Base-by-base conservation (phyloP, 1,140 invertebrate genomes). In the Sminthurides bifidus region DNA sequence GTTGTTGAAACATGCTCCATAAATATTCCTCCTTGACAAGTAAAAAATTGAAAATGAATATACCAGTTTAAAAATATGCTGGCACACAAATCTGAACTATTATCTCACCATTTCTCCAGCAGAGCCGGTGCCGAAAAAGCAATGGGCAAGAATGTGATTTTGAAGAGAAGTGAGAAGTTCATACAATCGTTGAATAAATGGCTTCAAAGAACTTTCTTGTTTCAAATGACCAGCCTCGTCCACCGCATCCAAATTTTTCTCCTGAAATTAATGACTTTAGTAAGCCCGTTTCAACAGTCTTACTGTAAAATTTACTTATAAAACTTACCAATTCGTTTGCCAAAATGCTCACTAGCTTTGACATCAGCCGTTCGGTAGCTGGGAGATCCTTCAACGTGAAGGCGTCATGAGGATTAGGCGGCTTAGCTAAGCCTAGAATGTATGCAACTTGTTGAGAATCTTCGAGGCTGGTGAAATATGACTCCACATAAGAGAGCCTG, bases 401-500 rank as follows among this genome's bases (percentile, higher is more conserved):
- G 26, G 27, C 43, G 46, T 65, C 59, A 19, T 53, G 50, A 26
- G 60, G 30, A 27, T 72, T 69, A 2, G 58, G 52, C 8, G 54
- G 59, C 38, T 51, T 57, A 44, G 69, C 67, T 67, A 75, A 72
- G 2, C 77, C 75, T 3, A 81, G 70, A 19, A 82, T 67, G 5
- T 75, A 67, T 5, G 78, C 74, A 23, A 80, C 72, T 63, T 80
- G 76, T 45, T 70, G 71, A 59, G 78, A 78, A 64, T 81, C 78
- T 66, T 81, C 77, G 15, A 82, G 67, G 67, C 79, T 81, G 8
- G 73, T 75, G 44, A 81, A n/a, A 69, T 27, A 81, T 76, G 24
- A 81, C 79, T 53, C 70, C 72, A 52, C 81, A 70, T 52, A 81
- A 73, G 72, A 81, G 74, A 63, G 75, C 72, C 75, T 78, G 65